Evolutionary conservation across 1,140 invertebrate species (phyloP), one percentile per base, ranked within the genome.

Genomic region (Protaetia brevitarsis): DNA sequence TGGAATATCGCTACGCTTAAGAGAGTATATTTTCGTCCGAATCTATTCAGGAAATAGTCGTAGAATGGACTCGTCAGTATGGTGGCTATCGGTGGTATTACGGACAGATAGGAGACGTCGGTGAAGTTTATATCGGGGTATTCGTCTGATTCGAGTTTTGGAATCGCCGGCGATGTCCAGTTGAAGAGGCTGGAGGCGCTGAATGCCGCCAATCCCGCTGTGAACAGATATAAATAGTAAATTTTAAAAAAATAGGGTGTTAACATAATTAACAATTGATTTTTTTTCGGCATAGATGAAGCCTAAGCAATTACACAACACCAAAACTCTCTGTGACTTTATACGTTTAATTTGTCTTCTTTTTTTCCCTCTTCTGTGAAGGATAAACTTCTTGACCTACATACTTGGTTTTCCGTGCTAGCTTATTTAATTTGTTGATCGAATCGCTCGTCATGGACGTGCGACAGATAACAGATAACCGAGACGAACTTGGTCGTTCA

Each of bases 31-130:
- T 66, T 62, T 26, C 65, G 21, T 27, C 65, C 65, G 36, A 62
- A 57, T 56, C 19, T 56, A 34, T 62, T 45, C 1, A 56, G 23
- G 7, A 66, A 30, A 2, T 16, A 26, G 29, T 8, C 23, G 16
- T 16, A 62, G 28, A 61, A 31, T 56, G 60, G 60, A 19, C 30
- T 29, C 8, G 11, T 30, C n/a, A 66, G 10, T 29, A 31, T 31
- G 2, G 28, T 45, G 19, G 58, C 59, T 41, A 68, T 62, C 11
- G 69, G 65, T 10, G 69, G 67, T 13, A 71, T 45, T 7, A 71
- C 37, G 1, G 63, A 29, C 10, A 71, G 26, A 30, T 64, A 58
- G 1, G 62, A 65, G 5, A 61, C 67, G 51, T 71, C 69, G 2
- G 64, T 29, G 21, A 69, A 60, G 10, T 2, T 65, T 19, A 61